Conservation (phyloP, 2,888 invertebrate species). For the Melanostoma scalare region DNA sequence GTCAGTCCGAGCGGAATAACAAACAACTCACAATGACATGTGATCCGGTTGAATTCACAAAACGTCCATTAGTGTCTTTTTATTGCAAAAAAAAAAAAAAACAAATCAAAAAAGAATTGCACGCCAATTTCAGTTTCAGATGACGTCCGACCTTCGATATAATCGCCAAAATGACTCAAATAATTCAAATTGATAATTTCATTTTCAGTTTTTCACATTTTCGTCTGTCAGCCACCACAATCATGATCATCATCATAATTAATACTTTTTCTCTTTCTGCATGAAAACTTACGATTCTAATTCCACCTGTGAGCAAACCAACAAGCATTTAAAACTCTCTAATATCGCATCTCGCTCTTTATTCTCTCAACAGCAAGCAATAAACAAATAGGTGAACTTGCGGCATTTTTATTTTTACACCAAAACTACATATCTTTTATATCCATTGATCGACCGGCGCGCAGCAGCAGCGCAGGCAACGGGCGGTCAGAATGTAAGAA, state of each 20-base stretch:
- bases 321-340: slow-evolving; percentile 17
- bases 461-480: neutral
- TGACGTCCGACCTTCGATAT: slow-evolving; percentile 50
- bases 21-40: neutral
- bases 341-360: neutral
- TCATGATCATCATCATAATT: slow-evolving; percentile 33
- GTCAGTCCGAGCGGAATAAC: neutral
- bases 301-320: slow-evolving; percentile 47
- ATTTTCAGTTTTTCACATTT: neutral
- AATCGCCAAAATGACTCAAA: slow-evolving; percentile 50
- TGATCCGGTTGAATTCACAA: slow-evolving; percentile 48
- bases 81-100: slow-evolving; percentile 18
- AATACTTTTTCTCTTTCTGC: slow-evolving; percentile 28
- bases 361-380: neutral
- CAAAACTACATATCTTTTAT: too few species aligned
- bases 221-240: slow-evolving; percentile 7
- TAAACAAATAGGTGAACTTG: slow-evolving; percentile 26
- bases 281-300: slow-evolving; percentile 42
- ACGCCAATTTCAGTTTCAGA: slow-evolving; percentile 51
- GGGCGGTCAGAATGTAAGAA: neutral
- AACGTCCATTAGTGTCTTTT: slow-evolving; percentile 18
- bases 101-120: slow-evolving; percentile 43
- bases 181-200: slow-evolving; percentile 14
- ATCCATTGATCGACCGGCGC: too few species aligned
- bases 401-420: neutral